Conservation (phyloP, 2,113 vertebrate species). For the Taxidea taxus region DNA sequence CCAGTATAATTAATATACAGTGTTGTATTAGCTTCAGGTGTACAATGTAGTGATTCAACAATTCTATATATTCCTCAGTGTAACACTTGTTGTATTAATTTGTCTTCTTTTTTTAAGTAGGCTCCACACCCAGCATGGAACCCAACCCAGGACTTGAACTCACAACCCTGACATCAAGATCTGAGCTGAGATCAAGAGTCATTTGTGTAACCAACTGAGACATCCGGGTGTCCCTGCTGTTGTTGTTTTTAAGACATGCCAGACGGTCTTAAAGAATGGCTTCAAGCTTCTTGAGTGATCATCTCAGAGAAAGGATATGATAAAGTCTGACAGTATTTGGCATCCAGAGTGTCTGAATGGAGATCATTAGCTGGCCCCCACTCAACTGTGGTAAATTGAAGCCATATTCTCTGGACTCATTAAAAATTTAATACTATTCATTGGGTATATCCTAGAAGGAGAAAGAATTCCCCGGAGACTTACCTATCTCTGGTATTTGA, state of each 20-base stretch:
- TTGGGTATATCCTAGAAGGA: background rate
- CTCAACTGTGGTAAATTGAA: background rate
- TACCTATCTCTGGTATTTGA: background rate
- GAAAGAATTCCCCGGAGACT: background rate
- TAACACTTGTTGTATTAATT: background rate
- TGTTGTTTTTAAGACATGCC: background rate
- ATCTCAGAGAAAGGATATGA: background rate
- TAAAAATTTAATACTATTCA: background rate
- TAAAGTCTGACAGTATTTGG: background rate
- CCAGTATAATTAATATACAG: background rate
- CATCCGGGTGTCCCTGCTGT: no score
- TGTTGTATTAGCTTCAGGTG: background rate
- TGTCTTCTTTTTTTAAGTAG: no score
- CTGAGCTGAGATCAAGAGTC: no score
- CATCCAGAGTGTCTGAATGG: background rate
- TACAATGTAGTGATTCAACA: background rate
- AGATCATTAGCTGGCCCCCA: background rate
- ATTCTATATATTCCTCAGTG: background rate
- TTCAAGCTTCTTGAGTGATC: background rate
- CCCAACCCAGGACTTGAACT: no score
- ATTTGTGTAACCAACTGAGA: no score
- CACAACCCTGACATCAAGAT: no score
- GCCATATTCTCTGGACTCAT: background rate
- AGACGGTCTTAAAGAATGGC: background rate
- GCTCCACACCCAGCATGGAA: no score